phyloP scores from a whole-genome alignment of 64 coral and sea anemone species.

The Anthopleura sola region DNA sequence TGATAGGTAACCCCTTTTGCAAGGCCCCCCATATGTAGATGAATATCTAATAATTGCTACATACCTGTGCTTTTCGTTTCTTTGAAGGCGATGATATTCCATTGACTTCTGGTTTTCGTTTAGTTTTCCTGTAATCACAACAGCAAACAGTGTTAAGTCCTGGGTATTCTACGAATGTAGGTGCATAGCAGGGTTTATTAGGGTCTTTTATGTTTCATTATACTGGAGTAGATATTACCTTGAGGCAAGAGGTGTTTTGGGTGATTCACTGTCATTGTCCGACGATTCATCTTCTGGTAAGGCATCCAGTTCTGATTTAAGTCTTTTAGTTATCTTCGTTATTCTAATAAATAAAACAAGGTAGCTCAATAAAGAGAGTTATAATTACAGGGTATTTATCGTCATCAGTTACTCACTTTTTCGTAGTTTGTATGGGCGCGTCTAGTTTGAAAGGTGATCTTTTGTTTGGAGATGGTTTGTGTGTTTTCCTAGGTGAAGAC shows the following conservation, averaged over 20 bases:
- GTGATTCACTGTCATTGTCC: conserved; percentile 38
- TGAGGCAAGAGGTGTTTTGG: conserved; percentile 18
- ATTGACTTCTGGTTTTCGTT: not conserved
- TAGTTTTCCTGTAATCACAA: not conserved
- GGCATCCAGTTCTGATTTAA: conserved; percentile 29
- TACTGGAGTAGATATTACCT: conserved; percentile 12
- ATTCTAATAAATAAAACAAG: conserved; percentile 4
- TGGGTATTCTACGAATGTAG: no score
- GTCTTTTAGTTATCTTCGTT: conserved; percentile 20
- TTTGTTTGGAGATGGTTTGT: not conserved
- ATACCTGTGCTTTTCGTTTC: conserved; percentile 1
- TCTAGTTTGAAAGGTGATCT: not conserved
- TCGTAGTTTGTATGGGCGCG: not conserved
- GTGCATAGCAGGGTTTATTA: no score
- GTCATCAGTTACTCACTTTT: not conserved
- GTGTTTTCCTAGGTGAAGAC: not conserved
- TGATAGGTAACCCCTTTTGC: no score
- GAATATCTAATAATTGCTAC: not conserved
- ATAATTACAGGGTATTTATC: no score
- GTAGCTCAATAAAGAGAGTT: not conserved
- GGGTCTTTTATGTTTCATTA: no score
- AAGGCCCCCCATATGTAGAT: no score
- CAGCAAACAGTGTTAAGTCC: not conserved
- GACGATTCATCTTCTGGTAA: conserved; percentile 41
- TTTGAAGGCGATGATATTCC: conserved; percentile 5